A percentile compares a stretch with the other conserved stretches of the same genome.
phyloP scores from a whole-genome alignment of 2,113 vertebrate genomes.

The Ranitomeya imitator region DNA sequence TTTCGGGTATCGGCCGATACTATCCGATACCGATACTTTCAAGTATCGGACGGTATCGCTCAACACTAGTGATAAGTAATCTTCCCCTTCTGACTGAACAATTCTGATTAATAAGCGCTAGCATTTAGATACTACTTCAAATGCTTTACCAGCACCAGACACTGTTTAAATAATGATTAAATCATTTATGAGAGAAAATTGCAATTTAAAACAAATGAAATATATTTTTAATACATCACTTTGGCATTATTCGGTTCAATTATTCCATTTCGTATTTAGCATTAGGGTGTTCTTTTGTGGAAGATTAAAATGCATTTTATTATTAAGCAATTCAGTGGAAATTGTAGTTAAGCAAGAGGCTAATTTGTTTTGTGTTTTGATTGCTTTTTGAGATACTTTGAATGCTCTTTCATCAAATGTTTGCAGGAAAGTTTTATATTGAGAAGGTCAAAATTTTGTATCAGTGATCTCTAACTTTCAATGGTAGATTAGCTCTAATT shows the following conservation, averaged over 20 bases:
- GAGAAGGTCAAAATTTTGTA: conserved; percentile 16
- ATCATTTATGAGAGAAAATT: conserved; percentile 58
- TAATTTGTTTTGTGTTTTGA: conserved; percentile 59
- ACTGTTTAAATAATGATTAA: conserved; percentile 58
- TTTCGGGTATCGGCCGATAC: no score
- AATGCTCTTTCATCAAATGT: conserved; percentile 22
- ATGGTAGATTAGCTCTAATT: not conserved
- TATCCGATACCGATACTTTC: no score
- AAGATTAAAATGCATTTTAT: conserved; percentile 57
- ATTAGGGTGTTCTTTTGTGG: conserved; percentile 55
- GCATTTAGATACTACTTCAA: conserved; percentile 57
- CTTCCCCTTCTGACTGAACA: conserved; percentile 54
- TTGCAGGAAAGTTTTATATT: conserved; percentile 20
- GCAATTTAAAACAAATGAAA: conserved; percentile 59
- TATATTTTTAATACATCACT: conserved; percentile 59
- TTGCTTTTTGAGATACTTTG: conserved; percentile 52
- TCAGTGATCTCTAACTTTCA: not conserved
- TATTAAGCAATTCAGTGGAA: conserved; percentile 55
- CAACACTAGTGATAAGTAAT: conserved; percentile 53
- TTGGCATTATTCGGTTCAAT: conserved; percentile 57
- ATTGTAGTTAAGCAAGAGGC: conserved; percentile 56
- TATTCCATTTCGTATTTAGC: conserved; percentile 57
- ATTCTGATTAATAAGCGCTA: conserved; percentile 55
- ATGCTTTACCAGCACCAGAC: conserved; percentile 52
- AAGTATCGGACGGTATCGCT: no score